These are phyloP conservation scores for Tricholauxania praeusta DNA, from an alignment of 2,888 invertebrate species.

Conservation along the genomic window DNA sequence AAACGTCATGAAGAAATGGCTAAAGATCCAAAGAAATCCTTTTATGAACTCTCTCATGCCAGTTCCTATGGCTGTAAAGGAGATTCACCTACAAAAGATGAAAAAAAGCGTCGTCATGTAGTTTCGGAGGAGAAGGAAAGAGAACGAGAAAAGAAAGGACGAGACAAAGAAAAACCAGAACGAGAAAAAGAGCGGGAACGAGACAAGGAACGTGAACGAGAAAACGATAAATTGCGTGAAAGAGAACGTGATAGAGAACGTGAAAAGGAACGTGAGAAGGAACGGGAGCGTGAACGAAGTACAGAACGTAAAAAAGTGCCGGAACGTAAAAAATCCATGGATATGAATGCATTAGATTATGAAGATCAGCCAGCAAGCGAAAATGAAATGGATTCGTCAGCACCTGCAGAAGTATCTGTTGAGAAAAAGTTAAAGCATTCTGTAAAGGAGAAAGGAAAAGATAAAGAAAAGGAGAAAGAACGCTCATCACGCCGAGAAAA, in stretches of 20 bases:
- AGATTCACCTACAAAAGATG: conserved; percentile 60
- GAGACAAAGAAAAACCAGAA: conserved; percentile 45
- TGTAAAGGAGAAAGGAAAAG: conserved; percentile 37
- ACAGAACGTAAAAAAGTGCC: conserved; percentile 44
- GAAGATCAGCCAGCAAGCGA: conserved; percentile 73
- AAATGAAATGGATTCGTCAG: conserved; percentile 45
- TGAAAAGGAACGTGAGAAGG: conserved; percentile 32
- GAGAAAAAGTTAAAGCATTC: conserved; percentile 36
- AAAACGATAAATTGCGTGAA: conserved; percentile 34
- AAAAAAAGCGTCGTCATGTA: conserved; percentile 44
- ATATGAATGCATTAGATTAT: conserved; percentile 81
- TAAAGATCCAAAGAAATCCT: conserved; percentile 66
- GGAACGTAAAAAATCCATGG: conserved; percentile 69
- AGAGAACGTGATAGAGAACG: conserved; percentile 39
- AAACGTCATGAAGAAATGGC: conserved; percentile 71
- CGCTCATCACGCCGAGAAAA: conserved; percentile 17
- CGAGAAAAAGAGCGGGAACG: conserved; percentile 36
- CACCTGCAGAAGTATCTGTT: conserved; percentile 25
- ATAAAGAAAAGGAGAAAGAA: conserved; percentile 35
- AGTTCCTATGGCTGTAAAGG: conserved; percentile 63
- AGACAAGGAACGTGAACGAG: conserved; percentile 17
- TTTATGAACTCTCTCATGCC: conserved; percentile 68
- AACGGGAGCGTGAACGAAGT: conserved; percentile 3
- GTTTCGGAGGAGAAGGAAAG: conserved; percentile 54
- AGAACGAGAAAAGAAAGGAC: conserved; percentile 21